These are phyloP conservation scores for Macrobrachium rosenbergii DNA, from an alignment of 1,140 invertebrate genomes.

Conservation along the genomic window DNA sequence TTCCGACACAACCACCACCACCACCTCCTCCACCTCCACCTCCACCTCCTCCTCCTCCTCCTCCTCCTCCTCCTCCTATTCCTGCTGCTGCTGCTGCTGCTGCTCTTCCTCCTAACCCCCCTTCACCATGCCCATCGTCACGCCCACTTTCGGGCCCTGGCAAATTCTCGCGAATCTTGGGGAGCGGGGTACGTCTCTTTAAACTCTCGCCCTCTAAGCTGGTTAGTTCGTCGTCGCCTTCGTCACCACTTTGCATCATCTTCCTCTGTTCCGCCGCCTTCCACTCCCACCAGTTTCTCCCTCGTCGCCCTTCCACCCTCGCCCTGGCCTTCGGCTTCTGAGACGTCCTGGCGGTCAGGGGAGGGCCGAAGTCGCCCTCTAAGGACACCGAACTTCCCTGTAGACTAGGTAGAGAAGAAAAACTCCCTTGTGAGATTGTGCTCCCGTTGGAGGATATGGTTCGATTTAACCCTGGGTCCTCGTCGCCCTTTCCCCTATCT, in stretches of 20 bases:
- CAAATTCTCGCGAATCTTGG: conserved; percentile 33
- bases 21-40: not conserved
- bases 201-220: conserved; percentile 53
- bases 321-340: not conserved
- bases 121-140: conserved; percentile 34
- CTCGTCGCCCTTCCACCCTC: conserved; percentile 47
- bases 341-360: not conserved
- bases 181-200: conserved; percentile 29
- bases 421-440: conserved; percentile 8
- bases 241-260: conserved; percentile 44
- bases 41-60: not conserved
- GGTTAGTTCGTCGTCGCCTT: conserved; percentile 58
- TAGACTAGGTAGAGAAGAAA: conserved; percentile 37
- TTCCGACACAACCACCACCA: conserved; percentile 19
- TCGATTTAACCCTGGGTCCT: not conserved
- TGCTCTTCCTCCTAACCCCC: conserved; percentile 13
- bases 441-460: not conserved
- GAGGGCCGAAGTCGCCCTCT: conserved; percentile 4
- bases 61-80: conserved; percentile 1
- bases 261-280: conserved; percentile 54
- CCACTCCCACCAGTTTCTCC: conserved; percentile 59
- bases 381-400: conserved; percentile 23
- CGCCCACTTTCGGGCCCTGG: conserved; percentile 32
- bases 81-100: not conserved
- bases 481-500: not conserved